These are phyloP conservation scores for Achlya flavicornis DNA, from an alignment of 2,888 invertebrate species.

Conservation along the genomic window DNA sequence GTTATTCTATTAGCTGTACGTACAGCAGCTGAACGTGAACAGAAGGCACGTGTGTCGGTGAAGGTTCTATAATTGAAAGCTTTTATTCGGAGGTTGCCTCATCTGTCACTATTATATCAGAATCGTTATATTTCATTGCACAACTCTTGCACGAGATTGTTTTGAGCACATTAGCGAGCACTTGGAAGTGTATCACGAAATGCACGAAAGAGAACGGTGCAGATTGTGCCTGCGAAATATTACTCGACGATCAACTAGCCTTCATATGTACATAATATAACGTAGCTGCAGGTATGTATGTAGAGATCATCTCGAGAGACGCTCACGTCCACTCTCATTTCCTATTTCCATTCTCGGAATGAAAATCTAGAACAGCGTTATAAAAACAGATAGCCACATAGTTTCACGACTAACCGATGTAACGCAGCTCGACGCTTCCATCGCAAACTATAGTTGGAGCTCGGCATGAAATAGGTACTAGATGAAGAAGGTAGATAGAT, in stretches of 20 bases:
- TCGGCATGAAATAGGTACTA: background rate
- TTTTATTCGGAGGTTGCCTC: background rate
- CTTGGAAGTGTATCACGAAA: background rate
- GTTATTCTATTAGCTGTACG: background rate
- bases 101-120: background rate
- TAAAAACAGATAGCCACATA: background rate
- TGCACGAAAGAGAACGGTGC: background rate
- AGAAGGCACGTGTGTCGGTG: background rate
- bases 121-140: constrained; percentile 1
- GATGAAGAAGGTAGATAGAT: background rate
- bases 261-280: background rate
- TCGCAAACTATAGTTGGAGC: background rate
- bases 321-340: background rate
- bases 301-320: background rate
- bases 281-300: background rate
- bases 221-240: constrained; percentile 1
- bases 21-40: no score
- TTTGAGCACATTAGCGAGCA: background rate
- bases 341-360: constrained; percentile 2
- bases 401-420: background rate
- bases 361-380: background rate
- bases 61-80: background rate
- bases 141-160: constrained; percentile 4
- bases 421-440: background rate
- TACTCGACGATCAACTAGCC: background rate